These are phyloP conservation scores for Allolobophora icterica DNA, from an alignment of 2,888 invertebrate genomes.

Conservation along the genomic window DNA sequence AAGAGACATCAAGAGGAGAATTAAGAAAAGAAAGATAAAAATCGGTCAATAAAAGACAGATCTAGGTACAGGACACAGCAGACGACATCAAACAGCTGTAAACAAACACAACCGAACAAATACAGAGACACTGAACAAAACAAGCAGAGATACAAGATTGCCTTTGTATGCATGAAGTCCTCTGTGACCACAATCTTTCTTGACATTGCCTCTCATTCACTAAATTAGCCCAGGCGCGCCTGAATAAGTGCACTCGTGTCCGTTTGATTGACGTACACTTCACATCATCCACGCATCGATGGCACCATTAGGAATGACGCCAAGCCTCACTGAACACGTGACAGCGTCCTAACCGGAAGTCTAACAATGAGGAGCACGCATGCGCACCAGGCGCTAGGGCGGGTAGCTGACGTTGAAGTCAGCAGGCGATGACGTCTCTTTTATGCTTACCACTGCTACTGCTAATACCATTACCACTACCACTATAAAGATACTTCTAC, in stretches of 20 bases:
- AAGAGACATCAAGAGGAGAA: too few relatives aligned
- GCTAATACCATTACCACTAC: background rate
- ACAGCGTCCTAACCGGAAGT: slow-evolving; percentile 10
- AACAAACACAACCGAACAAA: too few relatives aligned
- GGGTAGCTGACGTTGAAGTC: background rate
- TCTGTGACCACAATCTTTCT: background rate
- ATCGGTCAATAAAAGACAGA: background rate
- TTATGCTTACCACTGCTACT: background rate
- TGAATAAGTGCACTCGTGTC: slow-evolving; percentile 8
- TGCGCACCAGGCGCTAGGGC: background rate
- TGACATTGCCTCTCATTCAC: slow-evolving; percentile 1
- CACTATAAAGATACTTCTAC: background rate
- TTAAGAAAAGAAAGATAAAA: background rate
- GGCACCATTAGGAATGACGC: slow-evolving; percentile 7
- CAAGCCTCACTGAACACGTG: background rate
- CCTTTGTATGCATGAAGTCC: background rate
- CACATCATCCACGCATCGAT: slow-evolving; percentile 17
- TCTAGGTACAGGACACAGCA: background rate
- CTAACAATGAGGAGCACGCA: slow-evolving; percentile 7
- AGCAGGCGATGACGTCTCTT: background rate
- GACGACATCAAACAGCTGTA: too few relatives aligned
- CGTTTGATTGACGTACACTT: background rate
- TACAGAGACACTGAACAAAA: background rate
- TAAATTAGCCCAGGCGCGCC: background rate
- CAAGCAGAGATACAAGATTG: background rate